Percentiles rank a stretch among this genome's conserved stretches.
phyloP scores from a whole-genome alignment of 2,113 vertebrate genomes.

The Xerus inauris region DNA sequence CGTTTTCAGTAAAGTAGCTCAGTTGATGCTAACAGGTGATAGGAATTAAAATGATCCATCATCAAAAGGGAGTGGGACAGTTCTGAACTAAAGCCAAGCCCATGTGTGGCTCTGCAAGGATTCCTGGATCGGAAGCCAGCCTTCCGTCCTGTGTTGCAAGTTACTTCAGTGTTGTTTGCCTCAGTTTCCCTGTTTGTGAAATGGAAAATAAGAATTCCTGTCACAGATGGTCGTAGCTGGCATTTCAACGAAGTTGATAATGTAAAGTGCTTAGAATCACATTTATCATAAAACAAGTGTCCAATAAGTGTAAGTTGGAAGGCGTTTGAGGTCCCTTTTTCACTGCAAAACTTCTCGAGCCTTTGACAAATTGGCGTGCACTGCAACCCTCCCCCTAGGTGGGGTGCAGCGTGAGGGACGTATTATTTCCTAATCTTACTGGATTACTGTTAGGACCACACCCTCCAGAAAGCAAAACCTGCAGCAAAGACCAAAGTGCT shows the following conservation, averaged over 20 bases:
- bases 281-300: neutral
- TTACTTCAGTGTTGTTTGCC: neutral
- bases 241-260: neutral
- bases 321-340: neutral
- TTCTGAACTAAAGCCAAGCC: neutral
- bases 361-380: fast-evolving
- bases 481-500: neutral
- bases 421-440: neutral
- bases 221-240: neutral
- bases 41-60: neutral
- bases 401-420: neutral
- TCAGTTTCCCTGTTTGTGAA: neutral
- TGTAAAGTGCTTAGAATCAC: neutral
- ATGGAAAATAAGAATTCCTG: neutral
- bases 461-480: neutral
- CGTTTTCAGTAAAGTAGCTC: neutral
- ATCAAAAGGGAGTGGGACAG: neutral
- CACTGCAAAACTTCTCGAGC: neutral
- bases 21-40: neutral
- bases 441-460: neutral
- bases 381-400: neutral
- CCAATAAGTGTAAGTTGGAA: neutral
- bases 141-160: neutral
- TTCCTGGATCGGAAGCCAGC: neutral
- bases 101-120: fast-evolving